Percentiles rank a stretch among this genome's conserved stretches.
Conservation (phyloP, 1,140 invertebrate species). For the Caenorhabditis brenneri region DNA sequence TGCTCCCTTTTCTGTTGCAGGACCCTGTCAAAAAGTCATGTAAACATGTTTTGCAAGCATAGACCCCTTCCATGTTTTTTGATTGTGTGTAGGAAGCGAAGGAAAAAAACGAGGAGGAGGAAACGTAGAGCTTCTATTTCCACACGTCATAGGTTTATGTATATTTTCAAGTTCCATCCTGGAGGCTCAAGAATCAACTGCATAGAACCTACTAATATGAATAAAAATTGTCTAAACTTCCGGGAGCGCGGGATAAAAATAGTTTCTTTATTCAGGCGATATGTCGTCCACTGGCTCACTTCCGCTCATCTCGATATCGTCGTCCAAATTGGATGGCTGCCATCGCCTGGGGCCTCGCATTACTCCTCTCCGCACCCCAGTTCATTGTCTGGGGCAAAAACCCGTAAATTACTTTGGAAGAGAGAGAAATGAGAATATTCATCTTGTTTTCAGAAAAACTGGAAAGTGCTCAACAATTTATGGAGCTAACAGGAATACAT, state of each 20-base stretch:
- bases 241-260: not conserved
- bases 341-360: constrained; percentile 61
- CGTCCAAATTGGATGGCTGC: constrained; percentile 63
- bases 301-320: constrained; percentile 66
- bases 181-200: not conserved
- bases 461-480: constrained; percentile 61
- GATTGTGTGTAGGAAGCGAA: constrained; percentile 30
- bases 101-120: not conserved
- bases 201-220: not conserved
- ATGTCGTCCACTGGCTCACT: constrained; percentile 65
- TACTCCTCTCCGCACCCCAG: constrained; percentile 63
- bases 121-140: constrained; percentile 8
- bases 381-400: constrained; percentile 63
- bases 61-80: not conserved
- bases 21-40: constrained; percentile 18
- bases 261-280: constrained; percentile 61
- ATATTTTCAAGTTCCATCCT: not conserved
- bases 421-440: not conserved
- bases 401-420: not conserved
- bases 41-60: constrained; percentile 22
- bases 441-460: constrained; percentile 7
- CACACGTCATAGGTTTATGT: not conserved
- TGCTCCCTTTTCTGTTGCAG: too few relatives aligned
- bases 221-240: not conserved
- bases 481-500: constrained; percentile 39